Evolutionary conservation across 2,888 invertebrate species (phyloP).

Genomic region (Esperia sulphurella): DNA sequence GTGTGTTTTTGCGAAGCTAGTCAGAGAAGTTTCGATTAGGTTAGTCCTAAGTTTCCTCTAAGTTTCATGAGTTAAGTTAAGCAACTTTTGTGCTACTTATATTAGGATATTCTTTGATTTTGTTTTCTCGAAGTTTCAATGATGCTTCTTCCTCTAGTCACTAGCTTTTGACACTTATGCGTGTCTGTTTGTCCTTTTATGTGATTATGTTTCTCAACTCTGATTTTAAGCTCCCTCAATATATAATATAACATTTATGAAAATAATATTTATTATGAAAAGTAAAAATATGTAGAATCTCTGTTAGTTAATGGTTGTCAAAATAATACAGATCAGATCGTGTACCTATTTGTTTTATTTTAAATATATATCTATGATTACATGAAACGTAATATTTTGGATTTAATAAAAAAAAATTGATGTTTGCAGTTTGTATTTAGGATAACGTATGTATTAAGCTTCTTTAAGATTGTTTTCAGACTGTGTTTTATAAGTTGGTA

Average conservation of each 20-base stretch:
- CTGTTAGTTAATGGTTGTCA: slow-evolving; percentile 57
- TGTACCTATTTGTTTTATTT: slow-evolving; percentile 50
- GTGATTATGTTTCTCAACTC: slow-evolving; percentile 14
- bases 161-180: slow-evolving; percentile 40
- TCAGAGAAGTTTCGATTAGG: slow-evolving; percentile 63
- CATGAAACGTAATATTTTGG: slow-evolving; percentile 35
- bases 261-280: slow-evolving; percentile 27
- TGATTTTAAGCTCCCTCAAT: slow-evolving; percentile 1
- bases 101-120: slow-evolving; percentile 48
- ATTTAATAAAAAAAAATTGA: slow-evolving; percentile 41
- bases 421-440: slow-evolving; percentile 49
- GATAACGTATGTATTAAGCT: slow-evolving; percentile 32
- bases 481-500: slow-evolving; percentile 11
- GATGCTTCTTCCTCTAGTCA: slow-evolving; percentile 63
- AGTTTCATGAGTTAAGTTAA: slow-evolving; percentile 40
- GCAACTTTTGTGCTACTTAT: slow-evolving; percentile 39
- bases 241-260: background rate
- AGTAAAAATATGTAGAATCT: slow-evolving; percentile 40
- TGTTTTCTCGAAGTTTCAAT: slow-evolving; percentile 42
- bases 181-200: slow-evolving; percentile 28
- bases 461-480: slow-evolving; percentile 27
- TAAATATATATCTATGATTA: slow-evolving; percentile 36
- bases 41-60: slow-evolving; percentile 47
- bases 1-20: slow-evolving; percentile 60
- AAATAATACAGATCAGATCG: slow-evolving; percentile 39